A percentile compares a stretch with the other conserved stretches of the same genome.
Evolutionary conservation across 2,888 invertebrate species (phyloP).

Genomic region (Hololepta plana): DNA sequence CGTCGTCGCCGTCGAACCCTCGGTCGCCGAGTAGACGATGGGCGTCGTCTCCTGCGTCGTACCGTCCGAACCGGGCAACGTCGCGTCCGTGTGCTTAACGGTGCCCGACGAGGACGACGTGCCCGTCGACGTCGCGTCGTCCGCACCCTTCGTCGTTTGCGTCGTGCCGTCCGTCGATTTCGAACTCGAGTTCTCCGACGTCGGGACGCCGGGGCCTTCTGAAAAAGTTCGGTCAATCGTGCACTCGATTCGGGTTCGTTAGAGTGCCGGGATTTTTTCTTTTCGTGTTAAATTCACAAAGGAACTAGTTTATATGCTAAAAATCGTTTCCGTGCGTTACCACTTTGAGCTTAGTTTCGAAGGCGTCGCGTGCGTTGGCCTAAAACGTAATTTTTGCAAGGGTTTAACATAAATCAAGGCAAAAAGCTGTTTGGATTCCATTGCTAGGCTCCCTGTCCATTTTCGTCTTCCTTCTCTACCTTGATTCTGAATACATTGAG

Average conservation of each 20-base stretch:
- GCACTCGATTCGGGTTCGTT: too few species aligned
- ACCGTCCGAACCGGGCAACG: neutral
- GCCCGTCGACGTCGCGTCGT: constrained; percentile 9
- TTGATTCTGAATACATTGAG: too few species aligned
- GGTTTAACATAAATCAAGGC: too few species aligned
- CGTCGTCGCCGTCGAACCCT: constrained; percentile 15
- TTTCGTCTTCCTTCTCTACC: too few species aligned
- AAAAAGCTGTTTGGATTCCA: too few species aligned
- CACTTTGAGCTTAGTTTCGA: too few species aligned
- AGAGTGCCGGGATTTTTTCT: too few species aligned
- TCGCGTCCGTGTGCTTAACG: constrained; percentile 3
- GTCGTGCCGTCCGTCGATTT: constrained; percentile 14
- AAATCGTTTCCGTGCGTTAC: too few species aligned
- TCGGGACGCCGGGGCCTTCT: constrained; percentile 17
- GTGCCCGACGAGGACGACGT: constrained; percentile 9
- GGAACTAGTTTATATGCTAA: constrained; percentile 2
- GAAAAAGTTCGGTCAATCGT: too few species aligned
- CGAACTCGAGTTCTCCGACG: constrained; percentile 19
- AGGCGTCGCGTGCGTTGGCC: too few species aligned
- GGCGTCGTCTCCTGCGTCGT: constrained; percentile 8
- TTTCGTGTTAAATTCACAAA: constrained; percentile 1
- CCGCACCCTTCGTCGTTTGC: constrained; percentile 12
- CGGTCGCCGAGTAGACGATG: constrained; percentile 11
- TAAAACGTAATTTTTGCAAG: too few species aligned
- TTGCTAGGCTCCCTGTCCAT: too few species aligned